A percentile compares a stretch with the other conserved stretches of the same genome.
Conservation (phyloP, 2,113 vertebrate species). For the Paramisgurnus dabryanus region DNA sequence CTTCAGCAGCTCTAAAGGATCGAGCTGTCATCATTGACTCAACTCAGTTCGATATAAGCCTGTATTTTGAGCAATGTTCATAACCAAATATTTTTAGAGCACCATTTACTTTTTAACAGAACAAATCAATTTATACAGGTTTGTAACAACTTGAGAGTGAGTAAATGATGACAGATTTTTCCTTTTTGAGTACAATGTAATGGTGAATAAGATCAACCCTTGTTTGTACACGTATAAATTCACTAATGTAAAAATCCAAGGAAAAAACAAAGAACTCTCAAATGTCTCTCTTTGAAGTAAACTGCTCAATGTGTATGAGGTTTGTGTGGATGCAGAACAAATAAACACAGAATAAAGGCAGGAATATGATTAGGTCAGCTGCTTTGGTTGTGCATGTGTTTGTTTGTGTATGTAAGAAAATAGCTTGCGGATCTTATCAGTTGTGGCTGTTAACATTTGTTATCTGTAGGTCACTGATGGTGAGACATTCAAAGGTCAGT, state of each 20-base stretch:
- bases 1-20: too few species aligned
- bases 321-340: neutral
- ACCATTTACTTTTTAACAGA: too few species aligned
- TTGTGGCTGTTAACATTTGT: neutral
- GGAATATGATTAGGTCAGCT: neutral
- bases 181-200: too few species aligned
- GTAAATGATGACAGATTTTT: too few species aligned
- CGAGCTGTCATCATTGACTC: too few species aligned
- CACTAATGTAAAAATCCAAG: neutral
- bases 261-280: neutral
- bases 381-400: constrained; percentile 1
- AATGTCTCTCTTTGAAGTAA: neutral
- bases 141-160: too few species aligned
- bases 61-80: too few species aligned
- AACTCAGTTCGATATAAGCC: too few species aligned
- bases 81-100: too few species aligned
- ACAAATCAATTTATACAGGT: too few species aligned
- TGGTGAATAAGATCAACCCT: neutral
- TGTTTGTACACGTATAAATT: neutral
- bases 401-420: neutral
- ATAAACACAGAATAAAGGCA: neutral
- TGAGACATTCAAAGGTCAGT: neutral
- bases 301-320: neutral
- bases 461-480: neutral
- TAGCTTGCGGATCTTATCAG: neutral